A percentile compares a stretch with the other conserved stretches of the same genome.
Conservation (phyloP, 2,797 vertebrate genomes). For the Falco columbarius region DNA sequence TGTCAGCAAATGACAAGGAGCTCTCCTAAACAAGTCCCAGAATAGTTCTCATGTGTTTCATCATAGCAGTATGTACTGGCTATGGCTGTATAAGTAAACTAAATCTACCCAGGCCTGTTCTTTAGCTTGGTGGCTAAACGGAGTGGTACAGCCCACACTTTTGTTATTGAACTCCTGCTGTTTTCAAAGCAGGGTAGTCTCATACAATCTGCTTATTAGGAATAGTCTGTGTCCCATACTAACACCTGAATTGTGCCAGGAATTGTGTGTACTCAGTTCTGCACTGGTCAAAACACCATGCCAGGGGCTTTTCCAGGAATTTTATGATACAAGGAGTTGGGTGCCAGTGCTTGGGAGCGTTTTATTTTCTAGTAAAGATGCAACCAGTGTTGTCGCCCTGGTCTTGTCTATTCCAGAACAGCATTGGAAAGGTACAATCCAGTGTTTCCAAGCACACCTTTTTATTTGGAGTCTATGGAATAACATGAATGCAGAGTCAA, state of each 20-base stretch:
- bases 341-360: not conserved
- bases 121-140: not conserved
- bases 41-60: not conserved
- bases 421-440: not conserved
- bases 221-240: not conserved
- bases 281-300: not conserved
- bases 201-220: not conserved
- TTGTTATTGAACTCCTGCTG: not conserved
- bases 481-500: not conserved
- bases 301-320: not conserved
- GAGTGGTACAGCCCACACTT: not conserved
- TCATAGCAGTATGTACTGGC: not conserved
- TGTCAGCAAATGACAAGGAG: not conserved
- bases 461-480: not conserved
- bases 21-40: not conserved
- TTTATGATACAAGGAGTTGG: not conserved
- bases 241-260: not conserved
- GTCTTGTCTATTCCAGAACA: not conserved
- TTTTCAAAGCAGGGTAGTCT: not conserved
- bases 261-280: not conserved
- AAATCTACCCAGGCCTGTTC: not conserved
- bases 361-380: not conserved
- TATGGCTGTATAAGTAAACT: not conserved
- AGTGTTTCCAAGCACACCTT: not conserved
- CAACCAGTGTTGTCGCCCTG: not conserved